Base-by-base conservation (phyloP, 2,888 invertebrate species). In the Drosophila eohydei region DNA sequence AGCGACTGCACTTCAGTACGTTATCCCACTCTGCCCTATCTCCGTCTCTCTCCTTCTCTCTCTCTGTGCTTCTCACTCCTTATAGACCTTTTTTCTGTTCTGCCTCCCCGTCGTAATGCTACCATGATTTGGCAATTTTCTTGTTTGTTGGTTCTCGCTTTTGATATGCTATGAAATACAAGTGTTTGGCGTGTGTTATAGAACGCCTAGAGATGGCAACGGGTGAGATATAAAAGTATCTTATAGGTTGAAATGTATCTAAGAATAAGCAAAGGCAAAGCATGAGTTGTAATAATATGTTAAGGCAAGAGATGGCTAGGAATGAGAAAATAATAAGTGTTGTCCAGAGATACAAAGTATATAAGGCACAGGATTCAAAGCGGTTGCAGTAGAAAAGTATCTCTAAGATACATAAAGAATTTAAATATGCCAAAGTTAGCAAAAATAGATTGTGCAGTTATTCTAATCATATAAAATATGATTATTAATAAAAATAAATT, bases 111-210 rank as follows among this genome's bases (percentile, higher is more conserved):
- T 26, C 4, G n/a, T 54, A 32, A 21, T 43, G 16, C 30, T 56
- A 44, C 28, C 66, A 80, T 78, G 88, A 84, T 71, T 84, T 81
- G 66, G 73, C 83, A 75, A 50, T 73, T 71, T 78, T 75, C 48
- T 52, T 52, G 55, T 62, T 58, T 68, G 55, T 75, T 75, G 52
- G 16, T 1, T n/a, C 16, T 51, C 44, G 32, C 48, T 66, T 66
- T 64, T 66, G 43, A 58, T 64, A 56, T 64, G 68, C 41, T 32
- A 36, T 28, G 32, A 57, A 48, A 51, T 68, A 46, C 36, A 59
- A 57, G 65, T 62, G 57, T 57, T 63, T 78, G 54, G 66, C 65
- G 72, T 80, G 83, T 80, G 61, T 32, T 63, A 34, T 67, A 56
- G 46, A 30, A 9, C 0, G 36, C 9, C 32, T 54, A 41, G 44